phyloP scores from a whole-genome alignment of 2,888 invertebrate genomes.

The Electrophaes corylata region DNA sequence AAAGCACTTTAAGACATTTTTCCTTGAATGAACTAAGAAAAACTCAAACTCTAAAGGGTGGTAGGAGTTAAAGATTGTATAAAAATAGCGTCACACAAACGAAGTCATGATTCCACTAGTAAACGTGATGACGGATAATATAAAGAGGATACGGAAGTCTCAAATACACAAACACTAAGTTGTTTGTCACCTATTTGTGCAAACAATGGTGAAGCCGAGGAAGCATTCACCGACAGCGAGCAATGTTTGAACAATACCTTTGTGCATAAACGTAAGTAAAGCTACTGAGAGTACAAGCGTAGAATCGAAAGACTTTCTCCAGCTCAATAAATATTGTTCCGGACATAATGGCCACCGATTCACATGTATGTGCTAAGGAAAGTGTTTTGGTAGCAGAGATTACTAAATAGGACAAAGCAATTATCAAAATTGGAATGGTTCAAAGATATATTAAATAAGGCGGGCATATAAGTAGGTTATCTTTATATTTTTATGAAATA shows the following conservation, averaged over 20 bases:
- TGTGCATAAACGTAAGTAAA: conserved; percentile 23
- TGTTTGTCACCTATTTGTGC: conserved; percentile 62
- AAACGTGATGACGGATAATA: conserved; percentile 51
- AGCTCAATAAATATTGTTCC: conserved; percentile 31
- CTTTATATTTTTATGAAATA: conserved; percentile 18
- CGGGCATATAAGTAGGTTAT: conserved; percentile 16
- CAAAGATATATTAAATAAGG: conserved; percentile 2
- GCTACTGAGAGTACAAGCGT: conserved; percentile 24
- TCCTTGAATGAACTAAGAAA: too few relatives aligned
- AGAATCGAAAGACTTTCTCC: conserved; percentile 31
- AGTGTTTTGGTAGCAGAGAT: conserved; percentile 11
- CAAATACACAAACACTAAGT: conserved; percentile 41
- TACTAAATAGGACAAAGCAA: conserved; percentile 1
- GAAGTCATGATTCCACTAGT: too few relatives aligned
- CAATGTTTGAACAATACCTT: conserved; percentile 53
- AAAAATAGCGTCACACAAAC: too few relatives aligned
- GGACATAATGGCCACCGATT: conserved; percentile 22
- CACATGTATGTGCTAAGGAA: conserved; percentile 13
- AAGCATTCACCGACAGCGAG: conserved; percentile 38
- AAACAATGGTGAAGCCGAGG: conserved; percentile 58
- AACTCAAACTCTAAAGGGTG: too few relatives aligned
- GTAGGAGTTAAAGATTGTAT: too few relatives aligned
- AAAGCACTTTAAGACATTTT: too few relatives aligned
- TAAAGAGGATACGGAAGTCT: conserved; percentile 58
- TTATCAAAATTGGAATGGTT: neutral